These are phyloP conservation scores for Brachylomia viminalis DNA, from an alignment of 2,888 invertebrate genomes.

Conservation along the genomic window DNA sequence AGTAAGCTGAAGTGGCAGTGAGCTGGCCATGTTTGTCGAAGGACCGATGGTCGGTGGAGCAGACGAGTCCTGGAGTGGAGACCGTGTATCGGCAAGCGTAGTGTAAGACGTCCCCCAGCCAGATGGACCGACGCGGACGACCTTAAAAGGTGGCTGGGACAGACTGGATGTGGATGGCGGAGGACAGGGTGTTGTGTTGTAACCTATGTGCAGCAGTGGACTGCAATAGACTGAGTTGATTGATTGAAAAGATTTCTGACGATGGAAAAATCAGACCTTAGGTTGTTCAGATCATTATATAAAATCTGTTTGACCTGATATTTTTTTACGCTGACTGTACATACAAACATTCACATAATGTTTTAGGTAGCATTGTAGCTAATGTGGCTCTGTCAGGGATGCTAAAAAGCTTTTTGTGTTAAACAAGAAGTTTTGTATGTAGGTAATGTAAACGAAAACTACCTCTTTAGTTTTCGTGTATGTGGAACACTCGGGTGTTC, in stretches of 20 bases:
- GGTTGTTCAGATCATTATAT: background rate
- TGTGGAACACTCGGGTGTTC: background rate
- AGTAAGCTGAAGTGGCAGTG: background rate
- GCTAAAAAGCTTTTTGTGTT: constrained; percentile 30
- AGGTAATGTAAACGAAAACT: background rate
- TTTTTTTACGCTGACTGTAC: background rate
- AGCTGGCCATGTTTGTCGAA: no score
- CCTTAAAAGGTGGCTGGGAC: no score
- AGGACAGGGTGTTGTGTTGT: background rate
- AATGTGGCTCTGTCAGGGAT: background rate
- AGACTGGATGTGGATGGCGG: no score
- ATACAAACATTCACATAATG: background rate
- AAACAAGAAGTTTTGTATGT: constrained; percentile 9
- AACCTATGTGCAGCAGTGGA: background rate
- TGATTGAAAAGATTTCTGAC: background rate
- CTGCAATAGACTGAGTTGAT: no score
- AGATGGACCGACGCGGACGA: no score
- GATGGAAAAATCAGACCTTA: background rate
- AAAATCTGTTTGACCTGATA: background rate
- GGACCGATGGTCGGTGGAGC: no score
- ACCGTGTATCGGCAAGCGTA: no score
- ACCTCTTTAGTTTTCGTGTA: background rate
- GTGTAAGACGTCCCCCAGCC: no score
- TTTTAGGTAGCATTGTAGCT: background rate
- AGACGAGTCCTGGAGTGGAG: no score